phyloP scores from a whole-genome alignment of 1,140 invertebrate genomes.

The Anoplophora glabripennis region DNA sequence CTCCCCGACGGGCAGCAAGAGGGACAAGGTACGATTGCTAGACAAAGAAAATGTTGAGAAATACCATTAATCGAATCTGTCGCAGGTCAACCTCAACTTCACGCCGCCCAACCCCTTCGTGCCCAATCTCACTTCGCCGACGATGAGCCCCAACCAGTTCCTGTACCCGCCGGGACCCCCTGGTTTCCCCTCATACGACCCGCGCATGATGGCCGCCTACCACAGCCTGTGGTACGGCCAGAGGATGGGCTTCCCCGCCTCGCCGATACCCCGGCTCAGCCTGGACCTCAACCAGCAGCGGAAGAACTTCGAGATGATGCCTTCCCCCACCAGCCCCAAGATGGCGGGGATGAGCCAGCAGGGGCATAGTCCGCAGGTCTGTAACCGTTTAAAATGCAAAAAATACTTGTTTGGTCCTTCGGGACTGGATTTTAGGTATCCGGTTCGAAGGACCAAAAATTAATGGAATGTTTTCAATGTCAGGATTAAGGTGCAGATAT shows the following conservation, averaged over 20 bases:
- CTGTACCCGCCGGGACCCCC: conserved; percentile 47
- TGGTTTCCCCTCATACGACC: conserved; percentile 48
- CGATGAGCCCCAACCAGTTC: conserved; percentile 55
- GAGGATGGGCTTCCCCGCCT: conserved; percentile 33
- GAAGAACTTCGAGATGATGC: conserved; percentile 28
- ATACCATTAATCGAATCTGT: neutral
- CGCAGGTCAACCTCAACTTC: conserved; percentile 38
- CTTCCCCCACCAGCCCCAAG: conserved; percentile 22
- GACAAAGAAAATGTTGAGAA: neutral
- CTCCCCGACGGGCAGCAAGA: conserved; percentile 30
- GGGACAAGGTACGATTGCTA: conserved; percentile 31
- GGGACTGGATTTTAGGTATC: too few relatives aligned
- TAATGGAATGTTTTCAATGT: too few relatives aligned
- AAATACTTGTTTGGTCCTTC: too few relatives aligned
- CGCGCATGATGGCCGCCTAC: conserved; percentile 44
- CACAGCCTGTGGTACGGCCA: conserved; percentile 37
- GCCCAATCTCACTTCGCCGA: conserved; percentile 52
- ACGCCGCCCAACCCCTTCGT: conserved; percentile 56
- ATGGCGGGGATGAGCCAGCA: conserved; percentile 5
- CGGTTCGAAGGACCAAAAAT: too few relatives aligned
- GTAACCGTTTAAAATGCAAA: too few relatives aligned
- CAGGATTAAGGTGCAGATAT: too few relatives aligned
- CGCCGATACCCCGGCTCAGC: conserved; percentile 12
- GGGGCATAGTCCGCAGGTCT: conserved; percentile 8
- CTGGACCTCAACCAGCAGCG: conserved; percentile 30